Evolutionary conservation across 2,888 invertebrate species (phyloP).

Genomic region (Drosophila pseudotalamancana): DNA sequence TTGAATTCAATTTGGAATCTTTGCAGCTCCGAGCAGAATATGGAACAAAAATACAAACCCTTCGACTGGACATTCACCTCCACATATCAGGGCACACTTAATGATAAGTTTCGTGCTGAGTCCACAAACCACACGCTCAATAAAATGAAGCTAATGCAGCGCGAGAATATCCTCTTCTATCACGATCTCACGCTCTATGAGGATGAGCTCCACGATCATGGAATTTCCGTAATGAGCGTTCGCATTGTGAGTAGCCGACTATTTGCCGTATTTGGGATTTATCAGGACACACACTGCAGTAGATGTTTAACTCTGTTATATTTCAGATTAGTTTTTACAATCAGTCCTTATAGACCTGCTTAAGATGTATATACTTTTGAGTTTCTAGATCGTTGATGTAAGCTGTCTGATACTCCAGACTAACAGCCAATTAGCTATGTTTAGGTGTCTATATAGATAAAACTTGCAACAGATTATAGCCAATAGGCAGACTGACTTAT

Average conservation of each 20-base stretch:
- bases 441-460: no score
- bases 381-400: no score
- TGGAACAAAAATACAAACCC: constrained; percentile 91
- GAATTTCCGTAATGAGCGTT: constrained; percentile 94
- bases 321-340: no score
- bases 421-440: no score
- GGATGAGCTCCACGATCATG: constrained; percentile 99
- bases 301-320: no score
- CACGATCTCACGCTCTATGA: constrained; percentile 97
- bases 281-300: no score
- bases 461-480: no score
- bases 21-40: constrained; percentile 87
- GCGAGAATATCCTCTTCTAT: constrained; percentile 97
- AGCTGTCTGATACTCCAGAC: no score
- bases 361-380: no score
- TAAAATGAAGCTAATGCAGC: constrained; percentile 93
- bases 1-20: not conserved
- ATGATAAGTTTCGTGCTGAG: constrained; percentile 86
- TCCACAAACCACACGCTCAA: constrained; percentile 92
- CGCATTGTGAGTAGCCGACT: constrained; percentile 91
- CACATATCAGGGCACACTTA: constrained; percentile 93
- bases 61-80: constrained; percentile 99
- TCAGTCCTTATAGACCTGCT: no score
- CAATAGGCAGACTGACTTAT: no score
- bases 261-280: no score